Base-by-base conservation (phyloP, 2,888 invertebrate species). In the Ornithoptera priamus region DNA sequence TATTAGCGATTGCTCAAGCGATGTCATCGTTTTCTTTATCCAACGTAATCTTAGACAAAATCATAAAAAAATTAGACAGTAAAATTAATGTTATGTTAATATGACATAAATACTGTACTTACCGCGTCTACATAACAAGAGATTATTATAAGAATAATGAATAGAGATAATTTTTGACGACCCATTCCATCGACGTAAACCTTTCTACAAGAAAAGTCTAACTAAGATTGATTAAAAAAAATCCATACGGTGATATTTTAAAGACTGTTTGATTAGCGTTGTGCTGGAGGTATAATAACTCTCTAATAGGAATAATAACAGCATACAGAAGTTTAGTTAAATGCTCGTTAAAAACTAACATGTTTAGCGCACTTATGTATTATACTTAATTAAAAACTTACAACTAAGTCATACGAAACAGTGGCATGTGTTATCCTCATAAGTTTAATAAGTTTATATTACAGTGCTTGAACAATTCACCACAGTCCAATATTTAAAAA, bases 61-160 rank as follows among this genome's bases (percentile, higher is more conserved):
- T 15, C 15, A 15, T 46, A 15, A 7, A 17, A 50, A 50, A 50
- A 46, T 46, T 53, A 7, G 1, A 6, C 6, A 53, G 6, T 53
- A 6, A n/a, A n/a, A n/a, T 18, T 2, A n/a, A 0, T n/a, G 1
- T n/a, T n/a, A 53, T 12, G 6, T 53, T 53, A 53, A 53, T 53
- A 18, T 53, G 6, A 57, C n/a, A 57, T 22, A 12, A 22, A 22
- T 57, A 57, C 15, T 22, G 71, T 76, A 87, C 89, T 89, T 80
- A 90, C 90, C 57, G 83, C 83, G 72, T 86, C 73, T 68, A 74
- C 73, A 42, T 77, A 78, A 73, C 74, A 75, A 18, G 72, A 74
- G 22, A 85, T 75, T 68, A 84, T 64, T 24, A 80, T 68, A 68
- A 78, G 67, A 60, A 83, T 70, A 53, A 86, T 72, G 64, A 85